phyloP scores from a whole-genome alignment of 2,888 invertebrate genomes.

The Dendrolimus houi region DNA sequence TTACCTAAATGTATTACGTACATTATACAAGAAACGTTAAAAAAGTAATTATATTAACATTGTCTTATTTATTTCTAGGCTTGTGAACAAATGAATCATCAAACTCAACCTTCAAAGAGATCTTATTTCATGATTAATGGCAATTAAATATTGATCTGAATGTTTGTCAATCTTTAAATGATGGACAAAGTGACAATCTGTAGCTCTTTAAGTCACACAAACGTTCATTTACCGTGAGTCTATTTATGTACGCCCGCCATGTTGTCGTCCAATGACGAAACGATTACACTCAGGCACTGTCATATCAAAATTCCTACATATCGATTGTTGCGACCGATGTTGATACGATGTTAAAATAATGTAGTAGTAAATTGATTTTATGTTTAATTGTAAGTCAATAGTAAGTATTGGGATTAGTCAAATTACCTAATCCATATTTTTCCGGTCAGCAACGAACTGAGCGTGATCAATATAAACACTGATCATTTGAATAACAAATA shows the following conservation, averaged over 20 bases:
- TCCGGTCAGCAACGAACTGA: slow-evolving; percentile 32
- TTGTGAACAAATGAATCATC: no score
- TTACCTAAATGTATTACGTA: no score
- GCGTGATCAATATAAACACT: slow-evolving; percentile 40
- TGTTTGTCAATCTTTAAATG: background rate
- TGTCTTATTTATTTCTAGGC: no score
- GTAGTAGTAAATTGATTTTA: background rate
- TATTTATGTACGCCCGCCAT: slow-evolving; percentile 63
- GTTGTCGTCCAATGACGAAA: slow-evolving; percentile 63
- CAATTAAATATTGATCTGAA: no score
- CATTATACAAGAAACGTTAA: no score
- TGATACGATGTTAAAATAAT: background rate
- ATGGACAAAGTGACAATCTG: slow-evolving; percentile 28
- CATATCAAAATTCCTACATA: slow-evolving; percentile 8
- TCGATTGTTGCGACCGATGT: background rate
- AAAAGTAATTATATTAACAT: no score
- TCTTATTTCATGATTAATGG: no score
- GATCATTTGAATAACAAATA: slow-evolving; percentile 58
- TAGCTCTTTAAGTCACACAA: slow-evolving; percentile 50
- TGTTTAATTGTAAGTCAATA: background rate
- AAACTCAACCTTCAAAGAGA: no score
- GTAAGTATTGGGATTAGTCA: background rate
- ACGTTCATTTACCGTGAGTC: slow-evolving; percentile 43
- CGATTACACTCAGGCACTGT: slow-evolving; percentile 23
- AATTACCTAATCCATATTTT: slow-evolving; percentile 7